phyloP scores from a whole-genome alignment of 2,888 invertebrate genomes.

The Cybosia mesomella region DNA sequence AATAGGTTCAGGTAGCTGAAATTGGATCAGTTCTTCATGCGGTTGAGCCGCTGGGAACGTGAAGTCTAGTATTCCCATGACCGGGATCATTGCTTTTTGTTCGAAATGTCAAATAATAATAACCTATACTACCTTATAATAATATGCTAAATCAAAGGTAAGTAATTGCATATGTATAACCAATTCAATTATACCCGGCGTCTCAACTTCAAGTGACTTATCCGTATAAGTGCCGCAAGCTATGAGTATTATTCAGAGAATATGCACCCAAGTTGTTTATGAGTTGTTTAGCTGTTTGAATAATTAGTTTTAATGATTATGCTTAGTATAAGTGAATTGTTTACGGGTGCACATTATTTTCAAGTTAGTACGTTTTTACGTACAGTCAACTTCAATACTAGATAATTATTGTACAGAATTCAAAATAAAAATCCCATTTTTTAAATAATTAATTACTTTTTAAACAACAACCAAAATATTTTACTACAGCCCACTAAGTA shows the following conservation, averaged over 20 bases:
- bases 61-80: too few species aligned
- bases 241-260: slow-evolving; percentile 12
- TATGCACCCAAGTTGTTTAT: slow-evolving; percentile 7
- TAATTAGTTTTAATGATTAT: background rate
- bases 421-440: too few species aligned
- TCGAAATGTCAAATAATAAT: background rate
- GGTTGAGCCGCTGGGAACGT: too few species aligned
- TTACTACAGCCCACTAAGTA: too few species aligned
- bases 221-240: slow-evolving; percentile 9
- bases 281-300: background rate
- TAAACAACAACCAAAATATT: too few species aligned
- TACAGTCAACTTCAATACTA: too few species aligned
- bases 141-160: background rate
- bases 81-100: too few species aligned
- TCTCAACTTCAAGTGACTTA: slow-evolving; percentile 5
- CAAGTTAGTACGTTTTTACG: background rate
- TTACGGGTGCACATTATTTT: background rate
- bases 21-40: too few species aligned
- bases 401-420: too few species aligned
- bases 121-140: background rate
- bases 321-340: too few species aligned
- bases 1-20: too few species aligned
- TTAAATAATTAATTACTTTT: too few species aligned
- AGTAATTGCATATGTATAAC: background rate
- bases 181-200: background rate